Conservation (phyloP, 2,888 invertebrate genomes). For the Copidosoma aretas region DNA sequence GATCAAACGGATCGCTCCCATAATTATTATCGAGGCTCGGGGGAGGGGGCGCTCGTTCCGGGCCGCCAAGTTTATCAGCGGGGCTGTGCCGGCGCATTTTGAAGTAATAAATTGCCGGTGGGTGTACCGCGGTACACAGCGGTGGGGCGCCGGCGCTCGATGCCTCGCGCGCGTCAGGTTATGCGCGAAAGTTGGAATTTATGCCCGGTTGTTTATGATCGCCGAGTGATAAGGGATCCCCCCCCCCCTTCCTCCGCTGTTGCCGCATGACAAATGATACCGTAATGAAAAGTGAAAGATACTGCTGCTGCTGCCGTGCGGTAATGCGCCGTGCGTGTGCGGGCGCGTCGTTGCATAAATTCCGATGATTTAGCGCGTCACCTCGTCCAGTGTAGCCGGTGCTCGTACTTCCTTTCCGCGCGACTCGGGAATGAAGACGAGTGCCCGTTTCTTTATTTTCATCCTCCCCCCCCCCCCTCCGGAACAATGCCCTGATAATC, state of each 20-base stretch:
- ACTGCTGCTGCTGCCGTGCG: slow-evolving; percentile 49
- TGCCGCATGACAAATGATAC: slow-evolving; percentile 61
- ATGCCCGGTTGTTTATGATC: slow-evolving; percentile 63
- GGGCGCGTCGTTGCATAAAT: slow-evolving; percentile 60
- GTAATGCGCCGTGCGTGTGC: slow-evolving; percentile 27
- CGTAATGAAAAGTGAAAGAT: slow-evolving; percentile 64
- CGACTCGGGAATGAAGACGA: neutral
- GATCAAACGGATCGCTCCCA: slow-evolving; percentile 39
- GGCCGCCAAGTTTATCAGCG: slow-evolving; percentile 43
- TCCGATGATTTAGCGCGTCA: slow-evolving; percentile 62
- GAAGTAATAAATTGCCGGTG: slow-evolving; percentile 58
- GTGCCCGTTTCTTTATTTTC: neutral
- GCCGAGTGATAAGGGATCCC: slow-evolving; percentile 62
- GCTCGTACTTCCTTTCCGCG: neutral
- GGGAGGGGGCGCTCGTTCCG: slow-evolving; percentile 8
- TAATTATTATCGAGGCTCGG: slow-evolving; percentile 36
- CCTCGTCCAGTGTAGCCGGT: neutral
- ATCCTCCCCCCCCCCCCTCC: no score
- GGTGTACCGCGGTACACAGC: slow-evolving; percentile 50
- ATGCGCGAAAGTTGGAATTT: slow-evolving; percentile 63
- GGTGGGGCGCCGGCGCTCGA: neutral
- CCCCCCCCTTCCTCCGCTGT: slow-evolving; percentile 43
- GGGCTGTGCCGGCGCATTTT: slow-evolving; percentile 47
- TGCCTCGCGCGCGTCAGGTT: slow-evolving; percentile 53
- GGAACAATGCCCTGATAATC: no score